These are phyloP conservation scores for Hypena proboscidalis DNA, from an alignment of 2,888 invertebrate species.

Conservation along the genomic window DNA sequence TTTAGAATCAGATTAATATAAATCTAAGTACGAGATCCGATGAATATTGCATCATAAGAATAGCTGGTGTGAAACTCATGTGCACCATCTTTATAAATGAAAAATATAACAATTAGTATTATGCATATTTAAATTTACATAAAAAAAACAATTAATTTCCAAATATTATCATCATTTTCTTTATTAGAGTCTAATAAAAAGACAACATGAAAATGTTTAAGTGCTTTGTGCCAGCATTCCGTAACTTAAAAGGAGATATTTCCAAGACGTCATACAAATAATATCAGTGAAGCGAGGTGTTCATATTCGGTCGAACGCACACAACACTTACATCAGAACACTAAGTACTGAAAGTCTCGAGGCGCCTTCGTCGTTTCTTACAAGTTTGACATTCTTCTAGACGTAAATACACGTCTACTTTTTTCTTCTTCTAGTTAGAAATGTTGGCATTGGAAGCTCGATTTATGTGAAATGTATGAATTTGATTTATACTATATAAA, in stretches of 20 bases:
- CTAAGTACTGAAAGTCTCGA: conserved; percentile 37
- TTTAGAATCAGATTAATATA: too few relatives aligned
- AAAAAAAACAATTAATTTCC: too few relatives aligned
- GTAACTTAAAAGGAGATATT: conserved; percentile 9
- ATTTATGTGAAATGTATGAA: not conserved
- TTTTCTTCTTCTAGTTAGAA: conserved; percentile 3
- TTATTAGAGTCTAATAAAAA: too few relatives aligned
- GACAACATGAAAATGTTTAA: too few relatives aligned
- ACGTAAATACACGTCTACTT: conserved; percentile 22
- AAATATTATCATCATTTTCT: too few relatives aligned
- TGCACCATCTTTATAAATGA: too few relatives aligned
- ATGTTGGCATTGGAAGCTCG: not conserved
- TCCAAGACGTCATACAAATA: conserved; percentile 25
- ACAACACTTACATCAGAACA: conserved; percentile 24
- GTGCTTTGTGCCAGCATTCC: not conserved
- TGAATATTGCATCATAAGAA: too few relatives aligned
- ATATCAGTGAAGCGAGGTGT: conserved; percentile 21
- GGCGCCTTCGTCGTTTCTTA: conserved; percentile 35
- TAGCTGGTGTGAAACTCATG: too few relatives aligned
- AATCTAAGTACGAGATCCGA: too few relatives aligned
- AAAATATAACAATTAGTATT: too few relatives aligned
- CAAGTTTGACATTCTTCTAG: conserved; percentile 41
- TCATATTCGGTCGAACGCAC: conserved; percentile 27
- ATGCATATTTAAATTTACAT: too few relatives aligned
- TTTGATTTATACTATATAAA: not conserved